Conservation (phyloP, 64 coral and sea anemone genomes). For the Porites australiensis region DNA sequence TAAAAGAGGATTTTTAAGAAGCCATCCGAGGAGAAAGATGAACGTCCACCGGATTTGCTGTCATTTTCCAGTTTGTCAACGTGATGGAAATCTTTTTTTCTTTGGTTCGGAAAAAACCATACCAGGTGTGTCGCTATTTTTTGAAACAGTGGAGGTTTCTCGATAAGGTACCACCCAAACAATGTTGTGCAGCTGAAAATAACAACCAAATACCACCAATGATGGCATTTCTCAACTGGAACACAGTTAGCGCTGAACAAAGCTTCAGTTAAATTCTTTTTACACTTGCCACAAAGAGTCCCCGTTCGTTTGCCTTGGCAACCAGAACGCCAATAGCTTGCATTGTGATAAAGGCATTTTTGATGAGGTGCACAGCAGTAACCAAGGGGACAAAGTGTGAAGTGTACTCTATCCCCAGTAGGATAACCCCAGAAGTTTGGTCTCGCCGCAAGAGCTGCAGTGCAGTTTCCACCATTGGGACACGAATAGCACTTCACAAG, state of each 20-base stretch:
- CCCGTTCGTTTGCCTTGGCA: conserved; percentile 57
- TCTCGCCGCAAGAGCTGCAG: conserved; percentile 16
- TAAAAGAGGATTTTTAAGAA: conserved; percentile 71
- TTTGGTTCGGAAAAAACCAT: conserved; percentile 1
- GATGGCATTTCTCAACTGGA: not conserved
- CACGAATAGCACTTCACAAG: not conserved
- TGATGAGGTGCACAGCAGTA: conserved; percentile 50
- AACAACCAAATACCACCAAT: conserved; percentile 11
- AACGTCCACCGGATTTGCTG: not conserved
- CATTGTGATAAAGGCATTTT: conserved; percentile 2
- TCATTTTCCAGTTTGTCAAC: not conserved
- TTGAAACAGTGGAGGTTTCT: conserved; percentile 36
- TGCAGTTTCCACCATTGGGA: conserved; percentile 39
- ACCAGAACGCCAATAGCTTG: conserved; percentile 31
- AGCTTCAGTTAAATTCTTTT: conserved; percentile 18
- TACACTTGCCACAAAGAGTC: conserved; percentile 42
- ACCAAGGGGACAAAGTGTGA: conserved; percentile 33
- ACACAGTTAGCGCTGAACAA: conserved; percentile 2
- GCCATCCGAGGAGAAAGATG: not conserved
- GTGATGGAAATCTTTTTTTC: not conserved
- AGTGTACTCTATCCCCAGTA: not conserved
- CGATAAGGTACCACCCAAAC: conserved; percentile 10
- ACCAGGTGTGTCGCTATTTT: not conserved
- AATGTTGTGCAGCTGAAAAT: not conserved
- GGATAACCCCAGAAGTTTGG: conserved; percentile 54